A percentile compares a stretch with the other conserved stretches of the same genome.
Evolutionary conservation across 1,140 invertebrate genomes (phyloP).

Genomic region (Papilio glaucus): DNA sequence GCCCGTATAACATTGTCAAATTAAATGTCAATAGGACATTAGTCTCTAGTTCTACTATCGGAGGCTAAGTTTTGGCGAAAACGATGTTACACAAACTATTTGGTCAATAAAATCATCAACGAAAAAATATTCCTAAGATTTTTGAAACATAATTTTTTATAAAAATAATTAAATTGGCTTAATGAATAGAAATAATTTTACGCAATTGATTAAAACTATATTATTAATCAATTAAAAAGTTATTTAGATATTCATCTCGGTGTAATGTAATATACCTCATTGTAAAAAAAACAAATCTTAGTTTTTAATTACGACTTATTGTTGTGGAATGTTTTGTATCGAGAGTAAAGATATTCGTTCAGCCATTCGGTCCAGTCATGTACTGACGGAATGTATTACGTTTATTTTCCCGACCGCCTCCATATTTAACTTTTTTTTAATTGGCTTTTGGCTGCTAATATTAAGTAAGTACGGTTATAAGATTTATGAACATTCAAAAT

Average conservation of each 20-base stretch:
- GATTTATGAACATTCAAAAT: conserved; percentile 61
- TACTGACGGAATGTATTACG: conserved; percentile 14
- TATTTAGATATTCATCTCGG: conserved; percentile 58
- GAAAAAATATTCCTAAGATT: conserved; percentile 73
- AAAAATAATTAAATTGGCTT: conserved; percentile 68
- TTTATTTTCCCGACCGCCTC: conserved; percentile 27
- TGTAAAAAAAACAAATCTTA: conserved; percentile 55
- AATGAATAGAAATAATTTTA: conserved; percentile 63
- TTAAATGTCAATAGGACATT: background rate
- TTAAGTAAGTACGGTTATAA: conserved; percentile 53
- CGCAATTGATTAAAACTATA: conserved; percentile 57
- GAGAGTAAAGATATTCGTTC: conserved; percentile 1
- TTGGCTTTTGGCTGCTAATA: conserved; percentile 57
- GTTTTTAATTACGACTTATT: conserved; percentile 33
- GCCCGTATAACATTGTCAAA: conserved; percentile 20
- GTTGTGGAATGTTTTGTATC: conserved; percentile 41
- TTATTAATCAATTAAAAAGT: conserved; percentile 46
- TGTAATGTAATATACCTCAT: conserved; percentile 69
- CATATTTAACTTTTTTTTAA: conserved; percentile 33
- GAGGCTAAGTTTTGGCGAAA: conserved; percentile 25
- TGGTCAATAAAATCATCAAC: conserved; percentile 57
- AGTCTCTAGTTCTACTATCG: background rate
- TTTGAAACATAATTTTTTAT: conserved; percentile 69
- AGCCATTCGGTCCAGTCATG: background rate
- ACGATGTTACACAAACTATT: conserved; percentile 27